Base-by-base conservation (phyloP, 2,888 invertebrate genomes). In the Penaeus monodon region DNA sequence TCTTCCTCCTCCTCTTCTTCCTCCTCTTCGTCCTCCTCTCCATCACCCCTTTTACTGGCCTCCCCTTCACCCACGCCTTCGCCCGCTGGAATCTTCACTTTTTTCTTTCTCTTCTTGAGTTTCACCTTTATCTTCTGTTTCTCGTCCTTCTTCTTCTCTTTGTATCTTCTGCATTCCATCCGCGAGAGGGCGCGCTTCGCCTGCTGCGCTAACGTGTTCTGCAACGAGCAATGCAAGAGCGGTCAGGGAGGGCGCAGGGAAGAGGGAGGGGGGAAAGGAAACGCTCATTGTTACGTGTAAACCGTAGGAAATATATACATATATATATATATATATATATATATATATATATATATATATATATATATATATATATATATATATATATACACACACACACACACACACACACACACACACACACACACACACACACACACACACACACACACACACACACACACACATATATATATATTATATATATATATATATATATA, bases 131-230 rank as follows among this genome's bases (percentile, higher is more conserved):
- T 84, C 38, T 81, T 86, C 63, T 86, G 86, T 79, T 89, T 89
- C 74, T 84, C 86, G 33, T 86, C 84, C 38, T 86, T 86, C 81
- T 88, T 88, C 49, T 84, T 84, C 70, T 89, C 89, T 65, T 88
- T 89, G 76, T 89, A 89, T 22, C 88, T 33, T 24, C 88, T 44
- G 65, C 89, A 89, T 63, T 89, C 89, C 89, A 89, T 89, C n/a
- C 88, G 80, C 17, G 88, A 86, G 66, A 89, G 89, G n/a, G 89
- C 89, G 24, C 88, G 80, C 76, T 89, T 89, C 33, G 89, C 89
- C 49, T 89, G 88, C 81, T 89, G 89, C 33, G 89, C 88, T 63
- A 89, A 65, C 20, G 88, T 88, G 85, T 88, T 89, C 86, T 88
- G 83, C 22, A n/a, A 49, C 38, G 24, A 29, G 24, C n/a, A n/a